Evolutionary conservation across 2,797 vertebrate genomes (phyloP).

Genomic region (Chaunax sp.): DNA sequence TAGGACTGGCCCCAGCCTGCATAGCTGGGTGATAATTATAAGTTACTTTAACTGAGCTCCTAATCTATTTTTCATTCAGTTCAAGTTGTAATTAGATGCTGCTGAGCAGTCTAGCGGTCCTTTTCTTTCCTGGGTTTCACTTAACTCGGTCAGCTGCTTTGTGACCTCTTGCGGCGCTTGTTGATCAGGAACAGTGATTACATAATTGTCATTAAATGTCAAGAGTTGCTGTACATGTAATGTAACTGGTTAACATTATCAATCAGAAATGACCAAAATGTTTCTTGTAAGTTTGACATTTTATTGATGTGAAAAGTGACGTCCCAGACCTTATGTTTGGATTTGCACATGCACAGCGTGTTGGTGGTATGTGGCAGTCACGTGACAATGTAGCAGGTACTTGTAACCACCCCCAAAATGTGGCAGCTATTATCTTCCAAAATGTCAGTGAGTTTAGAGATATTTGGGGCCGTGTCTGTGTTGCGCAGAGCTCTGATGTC

Average conservation of each 20-base stretch:
- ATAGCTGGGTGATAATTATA: neutral
- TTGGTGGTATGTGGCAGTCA: conserved; percentile 3
- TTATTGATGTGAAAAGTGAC: neutral
- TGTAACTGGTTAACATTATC: neutral
- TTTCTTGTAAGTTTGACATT: neutral
- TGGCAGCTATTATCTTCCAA: neutral
- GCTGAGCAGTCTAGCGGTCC: neutral
- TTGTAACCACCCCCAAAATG: neutral
- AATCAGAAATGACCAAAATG: neutral
- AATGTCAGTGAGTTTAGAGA: neutral
- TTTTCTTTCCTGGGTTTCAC: neutral
- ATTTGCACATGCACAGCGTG: conserved; percentile 26
- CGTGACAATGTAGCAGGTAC: conserved; percentile 1
- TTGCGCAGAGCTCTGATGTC: neutral
- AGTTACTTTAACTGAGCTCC: neutral
- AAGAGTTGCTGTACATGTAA: conserved; percentile 1
- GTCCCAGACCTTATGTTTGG: conserved; percentile 3
- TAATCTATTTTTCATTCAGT: neutral
- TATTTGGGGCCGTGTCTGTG: neutral
- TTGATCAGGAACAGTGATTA: conserved; percentile 26
- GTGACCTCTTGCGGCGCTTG: conserved; percentile 16
- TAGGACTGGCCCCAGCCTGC: neutral
- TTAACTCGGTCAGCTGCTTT: conserved; percentile 5
- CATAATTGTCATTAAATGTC: conserved; percentile 37
- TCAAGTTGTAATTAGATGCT: neutral